phyloP scores from a whole-genome alignment of 2,888 invertebrate species.

The Drosophila stalkeri region DNA sequence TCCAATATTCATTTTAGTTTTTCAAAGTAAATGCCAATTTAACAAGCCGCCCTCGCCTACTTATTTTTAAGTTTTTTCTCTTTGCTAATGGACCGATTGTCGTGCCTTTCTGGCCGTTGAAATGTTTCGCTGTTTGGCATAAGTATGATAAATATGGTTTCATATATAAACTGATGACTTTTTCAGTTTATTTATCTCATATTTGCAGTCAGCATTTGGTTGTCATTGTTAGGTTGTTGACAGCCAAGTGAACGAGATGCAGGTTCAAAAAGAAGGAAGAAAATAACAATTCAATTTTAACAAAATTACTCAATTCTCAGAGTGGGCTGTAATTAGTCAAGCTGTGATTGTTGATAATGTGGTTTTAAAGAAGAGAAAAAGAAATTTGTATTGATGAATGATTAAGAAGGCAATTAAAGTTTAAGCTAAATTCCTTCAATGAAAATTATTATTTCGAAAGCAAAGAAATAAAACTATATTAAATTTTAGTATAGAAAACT shows the following conservation, averaged over 20 bases:
- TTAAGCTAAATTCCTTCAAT: background rate
- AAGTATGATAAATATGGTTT: slow-evolving; percentile 55
- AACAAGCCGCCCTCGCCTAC: slow-evolving; percentile 10
- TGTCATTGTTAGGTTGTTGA: slow-evolving; percentile 44
- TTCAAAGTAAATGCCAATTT: background rate
- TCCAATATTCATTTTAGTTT: background rate
- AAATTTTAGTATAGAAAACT: no score
- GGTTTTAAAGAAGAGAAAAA: no score
- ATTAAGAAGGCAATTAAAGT: background rate
- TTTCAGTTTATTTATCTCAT: slow-evolving; percentile 13
- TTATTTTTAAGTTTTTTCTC: slow-evolving; percentile 11
- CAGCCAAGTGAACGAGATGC: slow-evolving; percentile 20
- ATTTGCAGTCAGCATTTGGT: background rate
- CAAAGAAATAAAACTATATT: background rate
- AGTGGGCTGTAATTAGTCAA: slow-evolving; percentile 2
- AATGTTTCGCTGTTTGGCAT: slow-evolving; percentile 31
- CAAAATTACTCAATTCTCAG: background rate
- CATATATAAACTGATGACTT: slow-evolving; percentile 25
- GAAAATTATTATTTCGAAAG: background rate
- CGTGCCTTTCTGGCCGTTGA: slow-evolving; percentile 3
- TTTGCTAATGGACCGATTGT: slow-evolving; percentile 34
- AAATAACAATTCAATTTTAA: slow-evolving; percentile 3
- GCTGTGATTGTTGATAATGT: background rate
- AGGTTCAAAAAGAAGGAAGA: background rate
- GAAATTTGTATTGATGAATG: background rate